These are phyloP conservation scores for Stratiomys singularior DNA, from an alignment of 2,888 invertebrate species.

Conservation along the genomic window DNA sequence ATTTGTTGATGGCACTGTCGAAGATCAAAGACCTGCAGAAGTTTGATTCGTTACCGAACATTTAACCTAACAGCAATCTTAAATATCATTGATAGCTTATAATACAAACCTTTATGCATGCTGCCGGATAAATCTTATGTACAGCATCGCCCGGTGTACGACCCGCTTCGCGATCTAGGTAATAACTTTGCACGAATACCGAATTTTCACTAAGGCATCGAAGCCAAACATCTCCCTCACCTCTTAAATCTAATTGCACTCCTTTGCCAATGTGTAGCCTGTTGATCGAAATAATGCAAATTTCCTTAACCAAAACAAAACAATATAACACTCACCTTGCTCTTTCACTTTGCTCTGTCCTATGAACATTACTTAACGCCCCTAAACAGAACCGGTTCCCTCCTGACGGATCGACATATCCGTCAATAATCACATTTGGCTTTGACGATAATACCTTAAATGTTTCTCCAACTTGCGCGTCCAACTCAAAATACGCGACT, in stretches of 20 bases:
- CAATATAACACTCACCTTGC: constrained; percentile 73
- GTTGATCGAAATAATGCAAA: no score
- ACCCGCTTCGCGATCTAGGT: constrained; percentile 96
- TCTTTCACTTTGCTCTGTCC: constrained; percentile 94
- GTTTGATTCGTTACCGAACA: background rate
- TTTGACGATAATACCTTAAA: constrained; percentile 90
- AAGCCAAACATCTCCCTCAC: constrained; percentile 98
- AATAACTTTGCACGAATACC: constrained; percentile 98
- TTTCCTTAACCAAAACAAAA: background rate
- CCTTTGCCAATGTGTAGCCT: constrained; percentile 96
- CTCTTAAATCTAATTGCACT: constrained; percentile 91
- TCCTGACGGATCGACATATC: constrained; percentile 98
- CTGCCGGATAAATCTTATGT: constrained; percentile 97
- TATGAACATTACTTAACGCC: constrained; percentile 97
- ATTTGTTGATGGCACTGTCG: constrained; percentile 98
- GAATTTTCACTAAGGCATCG: constrained; percentile 96
- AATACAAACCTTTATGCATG: constrained; percentile 87
- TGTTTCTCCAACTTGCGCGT: constrained; percentile 94
- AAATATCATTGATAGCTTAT: background rate
- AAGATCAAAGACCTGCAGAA: constrained; percentile 89
- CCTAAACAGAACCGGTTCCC: constrained; percentile 97
- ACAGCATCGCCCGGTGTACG: constrained; percentile 97
- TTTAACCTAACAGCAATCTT: background rate
- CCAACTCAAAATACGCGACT: constrained; percentile 97
- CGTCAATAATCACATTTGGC: constrained; percentile 93